A percentile compares a stretch with the other conserved stretches of the same genome.
Evolutionary conservation across 2,888 invertebrate species (phyloP).

Genomic region (Capitulum mitella): DNA sequence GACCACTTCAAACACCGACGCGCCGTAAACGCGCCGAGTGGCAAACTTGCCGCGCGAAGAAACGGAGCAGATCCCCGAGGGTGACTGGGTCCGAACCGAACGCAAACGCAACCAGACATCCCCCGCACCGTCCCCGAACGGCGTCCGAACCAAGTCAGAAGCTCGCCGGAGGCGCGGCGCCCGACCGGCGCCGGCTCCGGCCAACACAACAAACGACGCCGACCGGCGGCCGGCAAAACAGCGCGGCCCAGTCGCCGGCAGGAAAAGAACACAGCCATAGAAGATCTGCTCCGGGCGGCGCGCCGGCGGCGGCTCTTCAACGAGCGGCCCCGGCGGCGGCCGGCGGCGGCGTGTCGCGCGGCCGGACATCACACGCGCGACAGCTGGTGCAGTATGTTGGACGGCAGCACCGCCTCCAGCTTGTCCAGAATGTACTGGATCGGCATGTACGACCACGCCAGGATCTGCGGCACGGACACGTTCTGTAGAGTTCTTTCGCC

Average conservation of each 20-base stretch:
- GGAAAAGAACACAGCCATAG: background rate
- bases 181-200: no score
- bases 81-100: background rate
- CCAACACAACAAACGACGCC: background rate
- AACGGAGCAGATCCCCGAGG: background rate
- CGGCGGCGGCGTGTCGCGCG: no score
- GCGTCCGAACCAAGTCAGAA: no score
- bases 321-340: no score
- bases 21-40: no score
- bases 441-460: conserved; percentile 72
- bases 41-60: no score
- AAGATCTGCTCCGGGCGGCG: background rate
- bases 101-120: no score
- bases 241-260: background rate
- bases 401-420: conserved; percentile 69
- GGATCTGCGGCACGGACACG: conserved; percentile 48
- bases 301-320: no score
- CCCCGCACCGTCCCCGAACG: no score
- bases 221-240: background rate
- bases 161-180: no score
- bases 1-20: no score
- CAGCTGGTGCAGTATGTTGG: conserved; percentile 64
- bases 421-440: conserved; percentile 72
- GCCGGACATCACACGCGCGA: conserved; percentile 47
- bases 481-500: no score